Conservation (phyloP, 2,797 vertebrate genomes). For the Eulemur rubriventer region DNA sequence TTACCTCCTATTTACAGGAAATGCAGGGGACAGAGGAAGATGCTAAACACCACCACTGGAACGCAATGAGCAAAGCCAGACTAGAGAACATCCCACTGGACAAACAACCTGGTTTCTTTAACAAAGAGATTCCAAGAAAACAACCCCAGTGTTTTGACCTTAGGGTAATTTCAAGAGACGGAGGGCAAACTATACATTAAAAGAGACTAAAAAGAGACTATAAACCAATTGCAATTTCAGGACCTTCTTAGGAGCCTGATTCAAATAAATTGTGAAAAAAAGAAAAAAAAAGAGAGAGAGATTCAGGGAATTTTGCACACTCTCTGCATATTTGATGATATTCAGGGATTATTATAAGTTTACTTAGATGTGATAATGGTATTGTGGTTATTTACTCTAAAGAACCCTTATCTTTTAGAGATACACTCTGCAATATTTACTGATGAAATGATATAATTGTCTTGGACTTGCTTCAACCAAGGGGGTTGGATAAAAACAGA, state of each 20-base stretch:
- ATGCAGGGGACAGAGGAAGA: background rate
- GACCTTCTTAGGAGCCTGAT: background rate
- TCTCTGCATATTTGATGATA: background rate
- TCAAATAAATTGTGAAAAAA: background rate
- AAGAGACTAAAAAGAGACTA: background rate
- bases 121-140: background rate
- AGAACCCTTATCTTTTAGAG: slow-evolving; percentile 28
- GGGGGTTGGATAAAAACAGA: background rate
- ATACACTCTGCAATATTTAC: slow-evolving; percentile 44
- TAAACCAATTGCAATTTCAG: slow-evolving; percentile 1
- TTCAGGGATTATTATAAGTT: slow-evolving; percentile 19
- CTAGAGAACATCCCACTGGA: background rate
- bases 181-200: background rate
- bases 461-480: background rate
- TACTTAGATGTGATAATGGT: slow-evolving; percentile 27
- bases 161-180: background rate
- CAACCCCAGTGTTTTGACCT: background rate
- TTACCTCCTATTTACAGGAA: background rate
- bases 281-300: background rate
- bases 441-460: slow-evolving; percentile 35
- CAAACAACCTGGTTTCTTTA: background rate
- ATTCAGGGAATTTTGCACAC: slow-evolving; percentile 10
- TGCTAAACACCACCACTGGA: background rate
- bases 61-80: background rate
- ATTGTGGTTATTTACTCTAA: slow-evolving; percentile 32